phyloP scores from a whole-genome alignment of 2,113 vertebrate genomes.

The Eleginops maclovinus region DNA sequence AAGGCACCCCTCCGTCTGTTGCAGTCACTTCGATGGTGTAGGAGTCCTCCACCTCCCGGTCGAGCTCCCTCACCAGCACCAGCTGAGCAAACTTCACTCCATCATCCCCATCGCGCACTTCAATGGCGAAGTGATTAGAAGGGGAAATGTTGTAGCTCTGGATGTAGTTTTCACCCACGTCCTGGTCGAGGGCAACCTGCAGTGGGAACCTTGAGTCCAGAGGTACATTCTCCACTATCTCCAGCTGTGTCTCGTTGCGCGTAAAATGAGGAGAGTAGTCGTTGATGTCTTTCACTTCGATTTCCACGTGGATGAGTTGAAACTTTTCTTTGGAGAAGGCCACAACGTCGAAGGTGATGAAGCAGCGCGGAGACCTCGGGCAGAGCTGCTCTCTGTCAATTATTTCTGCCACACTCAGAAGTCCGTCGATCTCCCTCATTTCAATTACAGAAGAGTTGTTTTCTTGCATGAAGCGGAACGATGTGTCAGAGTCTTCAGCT shows the following conservation, averaged over 20 bases:
- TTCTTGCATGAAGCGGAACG: slow-evolving; percentile 80
- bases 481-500: slow-evolving; percentile 62
- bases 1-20: slow-evolving; percentile 66
- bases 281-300: slow-evolving; percentile 83
- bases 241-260: slow-evolving; percentile 74
- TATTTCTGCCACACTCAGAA: slow-evolving; percentile 77
- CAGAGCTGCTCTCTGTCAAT: slow-evolving; percentile 84
- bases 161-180: slow-evolving; percentile 83
- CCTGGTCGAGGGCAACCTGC: slow-evolving; percentile 78
- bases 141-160: slow-evolving; percentile 82
- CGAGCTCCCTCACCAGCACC: slow-evolving; percentile 77
- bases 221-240: slow-evolving; percentile 78
- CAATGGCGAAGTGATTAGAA: slow-evolving; percentile 76
- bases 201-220: slow-evolving; percentile 76
- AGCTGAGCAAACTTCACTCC: slow-evolving; percentile 80
- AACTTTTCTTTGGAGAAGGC: slow-evolving; percentile 83
- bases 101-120: slow-evolving; percentile 74
- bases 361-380: slow-evolving; percentile 73
- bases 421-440: slow-evolving; percentile 81
- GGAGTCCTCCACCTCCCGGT: slow-evolving; percentile 80
- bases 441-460: slow-evolving; percentile 75
- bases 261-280: slow-evolving; percentile 78
- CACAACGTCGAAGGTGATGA: slow-evolving; percentile 82
- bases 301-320: slow-evolving; percentile 85
- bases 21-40: slow-evolving; percentile 79